Evolutionary conservation across 2,797 vertebrate species (phyloP).

Genomic region (Sebastiscus tertius): DNA sequence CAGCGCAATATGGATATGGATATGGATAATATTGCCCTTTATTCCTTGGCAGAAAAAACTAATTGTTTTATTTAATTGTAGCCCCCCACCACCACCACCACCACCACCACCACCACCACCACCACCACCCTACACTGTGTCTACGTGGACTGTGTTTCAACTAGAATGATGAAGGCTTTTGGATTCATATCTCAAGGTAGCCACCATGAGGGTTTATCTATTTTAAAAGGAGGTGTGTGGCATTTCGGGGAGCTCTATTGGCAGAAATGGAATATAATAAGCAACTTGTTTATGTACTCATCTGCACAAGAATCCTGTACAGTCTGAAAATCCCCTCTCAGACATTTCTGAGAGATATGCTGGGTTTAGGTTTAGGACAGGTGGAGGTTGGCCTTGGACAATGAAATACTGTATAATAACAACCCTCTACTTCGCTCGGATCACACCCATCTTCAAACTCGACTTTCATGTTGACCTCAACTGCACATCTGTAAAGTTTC

Average conservation of each 20-base stretch:
- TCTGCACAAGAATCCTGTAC: neutral
- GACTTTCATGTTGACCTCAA: neutral
- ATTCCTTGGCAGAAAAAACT: neutral
- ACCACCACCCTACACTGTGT: no score
- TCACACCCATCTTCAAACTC: neutral
- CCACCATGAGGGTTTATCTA: neutral
- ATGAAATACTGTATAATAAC: neutral
- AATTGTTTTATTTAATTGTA: neutral
- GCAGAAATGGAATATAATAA: no score
- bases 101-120: no score
- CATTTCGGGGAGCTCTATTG: no score
- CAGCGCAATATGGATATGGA: neutral
- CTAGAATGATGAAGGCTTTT: neutral
- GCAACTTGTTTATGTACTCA: neutral
- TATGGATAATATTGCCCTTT: neutral
- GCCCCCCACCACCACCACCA: no score
- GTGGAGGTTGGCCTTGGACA: neutral
- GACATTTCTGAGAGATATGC: neutral
- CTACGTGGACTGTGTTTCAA: neutral
- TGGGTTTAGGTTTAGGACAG: neutral
- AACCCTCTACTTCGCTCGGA: neutral
- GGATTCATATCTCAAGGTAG: neutral
- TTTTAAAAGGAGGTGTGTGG: no score
- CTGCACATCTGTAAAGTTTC: neutral
- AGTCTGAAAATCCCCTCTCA: neutral